phyloP scores from a whole-genome alignment of 2,888 invertebrate species.

The Drosophila crucigera region DNA sequence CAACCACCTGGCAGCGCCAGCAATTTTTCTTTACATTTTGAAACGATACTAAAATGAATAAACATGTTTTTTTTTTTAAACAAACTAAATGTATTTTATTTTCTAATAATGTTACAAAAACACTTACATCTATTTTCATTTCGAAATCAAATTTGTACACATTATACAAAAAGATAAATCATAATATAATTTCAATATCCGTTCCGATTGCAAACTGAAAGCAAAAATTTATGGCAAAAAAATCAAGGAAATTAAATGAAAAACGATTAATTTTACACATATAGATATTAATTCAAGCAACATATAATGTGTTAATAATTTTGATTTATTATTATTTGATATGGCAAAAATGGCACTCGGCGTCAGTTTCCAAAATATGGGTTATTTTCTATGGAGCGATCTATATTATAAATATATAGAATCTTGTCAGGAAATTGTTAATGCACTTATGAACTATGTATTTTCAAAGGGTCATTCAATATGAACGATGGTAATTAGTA shows the following conservation, averaged over 20 bases:
- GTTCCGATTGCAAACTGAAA: constrained; percentile 80
- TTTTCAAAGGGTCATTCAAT: constrained; percentile 73
- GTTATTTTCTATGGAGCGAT: constrained; percentile 23
- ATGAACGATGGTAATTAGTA: constrained; percentile 70
- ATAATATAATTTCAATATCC: constrained; percentile 83
- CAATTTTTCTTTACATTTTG: not conserved
- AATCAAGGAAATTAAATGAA: constrained; percentile 40
- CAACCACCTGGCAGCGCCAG: constrained; percentile 10
- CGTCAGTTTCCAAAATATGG: constrained; percentile 16
- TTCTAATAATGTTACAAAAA: constrained; percentile 59
- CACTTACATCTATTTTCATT: constrained; percentile 53
- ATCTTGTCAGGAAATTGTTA: constrained; percentile 1
- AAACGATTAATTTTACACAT: constrained; percentile 14
- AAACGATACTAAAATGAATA: not conserved
- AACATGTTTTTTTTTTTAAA: constrained; percentile 13
- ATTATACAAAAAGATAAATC: constrained; percentile 56
- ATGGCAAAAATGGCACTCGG: constrained; percentile 45
- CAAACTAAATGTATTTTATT: constrained; percentile 55
- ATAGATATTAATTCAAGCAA: constrained; percentile 28
- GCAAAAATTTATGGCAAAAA: constrained; percentile 52
- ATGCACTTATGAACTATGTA: constrained; percentile 39
- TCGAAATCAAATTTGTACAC: constrained; percentile 50
- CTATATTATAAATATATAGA: not conserved
- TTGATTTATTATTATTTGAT: constrained; percentile 28
- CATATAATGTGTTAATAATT: constrained; percentile 1